These are phyloP conservation scores for Sturnira hondurensis DNA, from an alignment of 2,113 vertebrate genomes.

Conservation along the genomic window DNA sequence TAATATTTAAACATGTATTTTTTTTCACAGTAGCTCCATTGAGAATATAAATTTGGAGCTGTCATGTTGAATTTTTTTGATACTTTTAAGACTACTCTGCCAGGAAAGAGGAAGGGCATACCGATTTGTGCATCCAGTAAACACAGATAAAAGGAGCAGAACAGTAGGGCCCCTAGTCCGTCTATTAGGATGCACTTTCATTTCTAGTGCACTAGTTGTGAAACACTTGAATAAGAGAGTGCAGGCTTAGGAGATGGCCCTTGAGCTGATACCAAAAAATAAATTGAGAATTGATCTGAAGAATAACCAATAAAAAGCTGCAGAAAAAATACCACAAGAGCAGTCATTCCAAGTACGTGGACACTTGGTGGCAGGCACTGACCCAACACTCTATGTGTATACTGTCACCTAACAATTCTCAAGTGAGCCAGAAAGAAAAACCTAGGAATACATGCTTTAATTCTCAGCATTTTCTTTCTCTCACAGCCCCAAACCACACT, in stretches of 20 bases:
- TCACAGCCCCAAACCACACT: background rate
- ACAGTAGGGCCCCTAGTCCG: background rate
- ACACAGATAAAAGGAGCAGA: background rate
- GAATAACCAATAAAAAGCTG: background rate
- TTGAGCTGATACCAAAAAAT: background rate
- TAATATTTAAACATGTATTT: background rate
- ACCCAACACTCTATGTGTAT: rapidly evolving
- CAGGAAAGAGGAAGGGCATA: background rate
- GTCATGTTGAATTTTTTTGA: background rate
- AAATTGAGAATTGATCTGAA: background rate
- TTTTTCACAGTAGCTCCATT: background rate
- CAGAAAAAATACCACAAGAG: background rate
- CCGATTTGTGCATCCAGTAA: background rate
- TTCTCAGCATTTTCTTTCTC: background rate
- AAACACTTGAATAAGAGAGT: background rate
- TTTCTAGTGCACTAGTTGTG: background rate
- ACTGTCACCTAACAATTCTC: background rate
- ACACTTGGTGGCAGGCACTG: too few species aligned
- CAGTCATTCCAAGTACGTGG: rapidly evolving
- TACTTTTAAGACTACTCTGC: background rate
- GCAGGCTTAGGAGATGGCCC: background rate
- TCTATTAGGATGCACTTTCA: background rate
- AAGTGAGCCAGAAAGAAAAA: background rate
- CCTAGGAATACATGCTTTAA: background rate
- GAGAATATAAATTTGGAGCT: background rate